phyloP scores from a whole-genome alignment of 1,140 invertebrate species.

The Thalassaphorura encarpata region DNA sequence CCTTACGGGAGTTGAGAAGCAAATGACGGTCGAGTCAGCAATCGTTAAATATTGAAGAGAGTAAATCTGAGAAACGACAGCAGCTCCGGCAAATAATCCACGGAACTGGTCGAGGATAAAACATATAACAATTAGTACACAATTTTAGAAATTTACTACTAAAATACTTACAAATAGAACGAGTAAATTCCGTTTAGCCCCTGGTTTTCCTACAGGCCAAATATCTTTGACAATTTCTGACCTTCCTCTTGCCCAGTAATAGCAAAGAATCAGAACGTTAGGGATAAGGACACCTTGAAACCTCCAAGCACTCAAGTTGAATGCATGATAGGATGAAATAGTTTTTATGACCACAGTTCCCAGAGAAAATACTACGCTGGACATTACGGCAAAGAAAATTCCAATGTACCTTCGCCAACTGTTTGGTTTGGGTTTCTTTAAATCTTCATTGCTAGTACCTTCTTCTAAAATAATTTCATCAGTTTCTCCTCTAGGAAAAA shows the following conservation, averaged over 20 bases:
- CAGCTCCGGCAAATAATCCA: neutral
- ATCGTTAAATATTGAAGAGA: conserved; percentile 7
- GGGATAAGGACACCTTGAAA: conserved; percentile 15
- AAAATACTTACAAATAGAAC: no score
- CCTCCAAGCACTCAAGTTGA: conserved; percentile 11
- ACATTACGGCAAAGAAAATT: conserved; percentile 5
- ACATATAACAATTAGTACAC: no score
- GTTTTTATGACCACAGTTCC: neutral
- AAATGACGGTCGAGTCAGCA: conserved; percentile 17
- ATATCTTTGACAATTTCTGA: no score
- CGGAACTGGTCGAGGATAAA: conserved; percentile 7
- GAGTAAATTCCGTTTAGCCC: no score
- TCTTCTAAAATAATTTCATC: no score
- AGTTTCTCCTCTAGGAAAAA: no score
- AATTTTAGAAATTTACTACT: no score
- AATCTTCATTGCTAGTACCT: no score
- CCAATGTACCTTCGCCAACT: conserved; percentile 9
- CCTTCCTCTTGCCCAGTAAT: no score
- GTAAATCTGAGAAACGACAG: conserved; percentile 13
- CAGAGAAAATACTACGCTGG: conserved; percentile 2
- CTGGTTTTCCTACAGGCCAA: no score
- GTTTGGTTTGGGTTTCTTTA: neutral
- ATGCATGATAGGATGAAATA: neutral
- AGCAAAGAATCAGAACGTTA: no score
- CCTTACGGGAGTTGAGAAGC: neutral